Conservation (phyloP, 2,797 vertebrate species). For the Oreochromis mossambicus region DNA sequence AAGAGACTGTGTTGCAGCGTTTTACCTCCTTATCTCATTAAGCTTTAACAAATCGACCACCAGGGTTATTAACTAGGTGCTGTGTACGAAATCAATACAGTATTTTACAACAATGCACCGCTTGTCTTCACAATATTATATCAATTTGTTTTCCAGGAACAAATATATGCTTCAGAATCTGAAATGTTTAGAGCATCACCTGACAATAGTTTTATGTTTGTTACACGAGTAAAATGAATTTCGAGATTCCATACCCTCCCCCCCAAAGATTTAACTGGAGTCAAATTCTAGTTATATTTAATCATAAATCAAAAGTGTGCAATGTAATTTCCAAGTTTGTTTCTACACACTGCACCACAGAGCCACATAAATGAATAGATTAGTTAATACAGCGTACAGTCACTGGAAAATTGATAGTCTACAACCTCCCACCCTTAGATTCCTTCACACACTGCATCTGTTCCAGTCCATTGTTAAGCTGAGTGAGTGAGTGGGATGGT, state of each 20-base stretch:
- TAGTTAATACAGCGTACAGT: constrained; percentile 9
- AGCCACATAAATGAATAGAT: constrained; percentile 29
- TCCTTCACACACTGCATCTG: constrained; percentile 2
- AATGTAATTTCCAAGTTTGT: constrained; percentile 22
- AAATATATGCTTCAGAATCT: not conserved
- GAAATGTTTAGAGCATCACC: not conserved
- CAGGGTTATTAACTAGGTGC: constrained; percentile 21
- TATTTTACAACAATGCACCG: constrained; percentile 11
- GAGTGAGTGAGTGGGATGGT: constrained; percentile 1
- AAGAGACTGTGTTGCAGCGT: constrained; percentile 5
- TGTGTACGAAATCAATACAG: constrained; percentile 34
- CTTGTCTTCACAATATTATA: constrained; percentile 13
- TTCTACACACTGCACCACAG: not conserved
- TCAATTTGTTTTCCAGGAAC: constrained; percentile 1
- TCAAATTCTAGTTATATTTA: constrained; percentile 8
- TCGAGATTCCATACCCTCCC: not conserved
- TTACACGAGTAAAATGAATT: not conserved
- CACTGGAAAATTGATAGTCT: constrained; percentile 40
- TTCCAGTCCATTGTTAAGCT: not conserved
- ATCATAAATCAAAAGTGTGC: constrained; percentile 14
- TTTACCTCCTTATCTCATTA: constrained; percentile 37
- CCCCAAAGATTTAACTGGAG: constrained; percentile 3
- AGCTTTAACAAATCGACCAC: constrained; percentile 34
- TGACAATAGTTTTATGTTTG: not conserved
- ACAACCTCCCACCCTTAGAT: not conserved